Evolutionary conservation across 2,888 invertebrate genomes (phyloP).

Genomic region (Drosophila siamana): DNA sequence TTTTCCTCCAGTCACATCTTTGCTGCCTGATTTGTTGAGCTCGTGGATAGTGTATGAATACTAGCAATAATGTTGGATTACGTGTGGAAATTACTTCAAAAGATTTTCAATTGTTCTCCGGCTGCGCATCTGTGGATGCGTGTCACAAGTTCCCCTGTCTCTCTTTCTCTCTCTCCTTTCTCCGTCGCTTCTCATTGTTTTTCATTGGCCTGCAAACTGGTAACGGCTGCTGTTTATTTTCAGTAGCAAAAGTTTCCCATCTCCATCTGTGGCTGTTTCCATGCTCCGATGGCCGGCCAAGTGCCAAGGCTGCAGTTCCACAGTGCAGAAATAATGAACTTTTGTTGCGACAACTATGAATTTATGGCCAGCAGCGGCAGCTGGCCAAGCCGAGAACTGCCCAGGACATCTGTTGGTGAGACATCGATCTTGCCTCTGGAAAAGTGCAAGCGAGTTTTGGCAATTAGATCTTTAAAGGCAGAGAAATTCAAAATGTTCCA

Average conservation of each 20-base stretch:
- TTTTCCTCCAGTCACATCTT: too few species aligned
- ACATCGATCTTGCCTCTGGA: background rate
- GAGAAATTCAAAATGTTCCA: background rate
- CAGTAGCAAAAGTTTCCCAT: constrained; percentile 52
- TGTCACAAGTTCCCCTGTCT: constrained; percentile 3
- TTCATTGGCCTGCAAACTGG: constrained; percentile 38
- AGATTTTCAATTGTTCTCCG: constrained; percentile 76
- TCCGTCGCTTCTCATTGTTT: constrained; percentile 41
- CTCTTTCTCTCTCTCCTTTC: too few species aligned
- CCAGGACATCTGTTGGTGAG: background rate
- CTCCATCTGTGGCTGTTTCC: constrained; percentile 21
- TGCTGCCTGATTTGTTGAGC: background rate
- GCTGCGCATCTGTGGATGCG: constrained; percentile 20
- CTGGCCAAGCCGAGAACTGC: background rate
- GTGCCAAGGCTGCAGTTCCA: constrained; percentile 38
- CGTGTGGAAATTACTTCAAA: constrained; percentile 83
- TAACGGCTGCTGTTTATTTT: constrained; percentile 74
- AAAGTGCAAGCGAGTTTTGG: background rate
- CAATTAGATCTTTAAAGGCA: background rate
- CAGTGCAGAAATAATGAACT: constrained; percentile 67
- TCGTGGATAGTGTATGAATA: constrained; percentile 25
- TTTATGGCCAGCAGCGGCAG: constrained; percentile 53
- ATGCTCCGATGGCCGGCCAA: constrained; percentile 26
- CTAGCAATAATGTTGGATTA: constrained; percentile 79
- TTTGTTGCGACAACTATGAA: constrained; percentile 70